These are phyloP conservation scores for Polyergus mexicanus DNA, from an alignment of 1,140 invertebrate genomes.

Conservation along the genomic window DNA sequence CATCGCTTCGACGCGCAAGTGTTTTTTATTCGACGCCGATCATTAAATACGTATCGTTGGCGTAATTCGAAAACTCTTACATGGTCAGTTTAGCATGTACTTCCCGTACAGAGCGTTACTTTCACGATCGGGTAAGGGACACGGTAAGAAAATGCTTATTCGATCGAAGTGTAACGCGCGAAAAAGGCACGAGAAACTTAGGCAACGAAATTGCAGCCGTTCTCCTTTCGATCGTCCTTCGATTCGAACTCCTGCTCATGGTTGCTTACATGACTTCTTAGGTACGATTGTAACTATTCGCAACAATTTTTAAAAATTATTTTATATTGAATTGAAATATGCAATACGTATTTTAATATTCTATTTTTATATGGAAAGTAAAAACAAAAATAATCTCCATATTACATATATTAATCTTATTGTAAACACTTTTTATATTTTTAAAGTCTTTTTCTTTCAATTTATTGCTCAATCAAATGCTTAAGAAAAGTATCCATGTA, in stretches of 20 bases:
- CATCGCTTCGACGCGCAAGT: not conserved
- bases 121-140: constrained; percentile 69
- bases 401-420: not conserved
- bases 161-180: constrained; percentile 64
- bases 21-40: not conserved
- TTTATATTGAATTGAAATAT: no score
- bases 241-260: constrained; percentile 49
- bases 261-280: constrained; percentile 58
- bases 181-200: constrained; percentile 69
- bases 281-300: not conserved
- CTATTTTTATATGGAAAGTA: no score
- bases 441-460: not conserved
- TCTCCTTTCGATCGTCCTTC: constrained; percentile 80
- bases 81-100: constrained; percentile 57
- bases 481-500: not conserved
- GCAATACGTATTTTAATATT: no score
- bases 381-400: not conserved
- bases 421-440: not conserved
- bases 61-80: constrained; percentile 67
- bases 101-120: constrained; percentile 61
- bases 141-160: constrained; percentile 56
- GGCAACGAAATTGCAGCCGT: constrained; percentile 72
- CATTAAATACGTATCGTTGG: constrained; percentile 14
- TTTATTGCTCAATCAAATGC: not conserved
- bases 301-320: no score